A percentile compares a stretch with the other conserved stretches of the same genome.
Conservation (phyloP, 2,888 invertebrate species). For the Eristalis tenax region DNA sequence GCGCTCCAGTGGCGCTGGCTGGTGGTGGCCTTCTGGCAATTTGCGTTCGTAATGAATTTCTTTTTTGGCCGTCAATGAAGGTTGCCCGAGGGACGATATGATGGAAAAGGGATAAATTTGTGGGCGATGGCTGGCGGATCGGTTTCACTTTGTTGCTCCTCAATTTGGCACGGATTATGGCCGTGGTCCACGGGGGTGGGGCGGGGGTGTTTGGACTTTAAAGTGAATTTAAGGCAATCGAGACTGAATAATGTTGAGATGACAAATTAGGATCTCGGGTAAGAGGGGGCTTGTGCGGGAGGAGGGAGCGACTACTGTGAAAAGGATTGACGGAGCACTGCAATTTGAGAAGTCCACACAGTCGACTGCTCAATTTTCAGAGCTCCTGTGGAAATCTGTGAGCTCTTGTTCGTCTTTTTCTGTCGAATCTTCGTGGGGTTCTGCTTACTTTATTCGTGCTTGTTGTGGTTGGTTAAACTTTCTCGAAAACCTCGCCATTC, state of each 20-base stretch:
- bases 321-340: background rate
- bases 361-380: background rate
- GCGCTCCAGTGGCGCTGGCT: background rate
- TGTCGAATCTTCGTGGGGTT: too few relatives aligned
- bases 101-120: background rate
- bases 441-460: too few relatives aligned
- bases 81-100: background rate
- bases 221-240: background rate
- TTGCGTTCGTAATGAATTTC: conserved; percentile 23
- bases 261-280: background rate
- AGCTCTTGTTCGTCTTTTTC: background rate
- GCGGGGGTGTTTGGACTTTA: background rate
- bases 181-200: background rate
- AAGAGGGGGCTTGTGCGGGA: background rate
- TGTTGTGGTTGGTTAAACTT: too few relatives aligned
- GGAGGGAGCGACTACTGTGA: background rate
- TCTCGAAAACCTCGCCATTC: too few relatives aligned
- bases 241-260: background rate
- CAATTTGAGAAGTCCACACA: background rate
- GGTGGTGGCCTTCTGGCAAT: background rate
- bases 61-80: conserved; percentile 18
- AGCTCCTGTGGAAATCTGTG: background rate
- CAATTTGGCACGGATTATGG: background rate
- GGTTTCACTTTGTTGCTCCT: background rate
- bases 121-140: background rate